Evolutionary conservation across 2,113 vertebrate genomes (phyloP), one percentile per base, ranked within the genome.

Genomic region (Mormyrus lacerda): DNA sequence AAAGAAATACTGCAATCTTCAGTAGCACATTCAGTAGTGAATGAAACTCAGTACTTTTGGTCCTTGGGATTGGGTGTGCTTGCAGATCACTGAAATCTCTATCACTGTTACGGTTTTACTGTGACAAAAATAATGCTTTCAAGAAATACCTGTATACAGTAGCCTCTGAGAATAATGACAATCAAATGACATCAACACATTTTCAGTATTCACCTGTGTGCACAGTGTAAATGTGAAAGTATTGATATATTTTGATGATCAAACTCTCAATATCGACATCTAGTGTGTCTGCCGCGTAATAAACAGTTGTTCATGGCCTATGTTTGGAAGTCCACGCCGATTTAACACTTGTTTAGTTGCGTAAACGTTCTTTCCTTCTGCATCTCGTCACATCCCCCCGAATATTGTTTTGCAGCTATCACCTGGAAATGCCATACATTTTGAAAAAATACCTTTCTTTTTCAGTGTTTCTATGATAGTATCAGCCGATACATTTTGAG

Each of bases 241-340:
- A 89, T 88, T 35, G 90, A 91, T 8, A 91, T 90, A 91, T 89
- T 76, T 76, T 76, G 9, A 90, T 10, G 87, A 90, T 27, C 89
- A 58, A 89, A n/a, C 89, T 89, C 88, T 91, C 90, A 90, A 88
- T 61, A 73, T 92, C 88, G n/a, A 92, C 65, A 45, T 92, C 88
- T 47, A 91, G 79, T 91, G 47, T 91, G 88, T 87, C 85, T 91
- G 91, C 31, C 88, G 87, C 24, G 31, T 91, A 42, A 82, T 91
- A 47, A 61, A 85, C 89, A 90, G 27, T 89, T 88, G 87, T 89
- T 91, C 90, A 92, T 85, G 8, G 84, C 90, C 4, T 90, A 10
- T 50, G 9, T 7, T 45, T 24, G 24, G 45, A n/a, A 13, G 44
- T 45, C 50, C 19, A 90, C 89, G 51, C 65, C 86, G 21, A 91